These are phyloP conservation scores for Ondatra zibethicus DNA, from an alignment of 2,113 vertebrate genomes.

Conservation along the genomic window DNA sequence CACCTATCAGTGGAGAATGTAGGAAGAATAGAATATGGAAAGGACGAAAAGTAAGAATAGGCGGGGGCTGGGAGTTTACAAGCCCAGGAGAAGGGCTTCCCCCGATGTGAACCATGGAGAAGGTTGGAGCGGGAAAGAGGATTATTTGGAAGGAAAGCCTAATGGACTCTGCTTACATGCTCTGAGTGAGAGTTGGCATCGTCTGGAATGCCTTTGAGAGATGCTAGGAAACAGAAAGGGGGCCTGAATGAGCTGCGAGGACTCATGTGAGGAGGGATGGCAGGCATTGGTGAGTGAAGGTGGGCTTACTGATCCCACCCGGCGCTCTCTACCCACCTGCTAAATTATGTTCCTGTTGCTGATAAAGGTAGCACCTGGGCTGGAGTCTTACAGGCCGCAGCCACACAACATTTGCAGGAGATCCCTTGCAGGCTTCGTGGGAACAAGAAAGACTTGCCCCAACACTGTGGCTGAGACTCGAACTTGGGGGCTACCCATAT, in stretches of 20 bases:
- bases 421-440: slow-evolving; percentile 91
- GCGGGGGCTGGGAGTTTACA: background rate
- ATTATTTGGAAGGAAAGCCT: background rate
- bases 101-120: background rate
- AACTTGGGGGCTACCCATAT: slow-evolving; percentile 87
- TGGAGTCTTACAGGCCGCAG: slow-evolving; percentile 81
- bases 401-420: slow-evolving; percentile 84
- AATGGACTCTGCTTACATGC: background rate
- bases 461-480: slow-evolving; percentile 84
- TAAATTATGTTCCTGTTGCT: slow-evolving; percentile 90
- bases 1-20: background rate
- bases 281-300: background rate
- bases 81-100: background rate
- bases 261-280: background rate
- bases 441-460: slow-evolving; percentile 88
- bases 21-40: no score
- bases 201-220: background rate
- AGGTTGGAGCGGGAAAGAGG: background rate
- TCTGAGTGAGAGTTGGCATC: background rate
- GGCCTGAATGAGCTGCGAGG: background rate
- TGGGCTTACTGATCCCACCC: background rate
- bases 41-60: background rate
- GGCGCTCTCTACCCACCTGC: background rate
- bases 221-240: background rate
- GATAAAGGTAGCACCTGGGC: slow-evolving; percentile 89